Base-by-base conservation (phyloP, 2,888 invertebrate species). In the Punctoribates punctum region DNA sequence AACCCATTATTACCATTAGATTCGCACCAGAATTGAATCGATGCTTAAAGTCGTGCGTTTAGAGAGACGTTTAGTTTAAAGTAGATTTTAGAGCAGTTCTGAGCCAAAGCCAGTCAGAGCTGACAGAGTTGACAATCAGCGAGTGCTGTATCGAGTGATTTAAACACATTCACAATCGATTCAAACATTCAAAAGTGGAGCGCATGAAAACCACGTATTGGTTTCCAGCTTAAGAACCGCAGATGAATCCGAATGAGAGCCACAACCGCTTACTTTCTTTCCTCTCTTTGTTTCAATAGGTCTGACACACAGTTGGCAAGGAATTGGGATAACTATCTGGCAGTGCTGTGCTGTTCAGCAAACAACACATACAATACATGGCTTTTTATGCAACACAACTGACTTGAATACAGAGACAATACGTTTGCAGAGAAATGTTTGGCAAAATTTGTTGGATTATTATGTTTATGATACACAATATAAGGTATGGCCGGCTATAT, bases 141-240 rank as follows among this genome's bases (percentile, higher is more conserved):
- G 25, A 73, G 73, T n/a, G 73, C 23, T 70, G 38, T 51, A 73
- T 48, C 46, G 73, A 73, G 73, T 51, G 73, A 73, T 73, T 48
- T 73, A 65, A 29, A 65, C 25, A 34, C 65, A 65, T 65, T 65
- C 25, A 65, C 27, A 65, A 65, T 65, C 65, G 65, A 65, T 65
- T 65, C 29, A 65, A 57, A 65, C 65, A 65, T 65, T 65, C 34
- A n/a, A 65, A 65, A 65, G 65, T 65, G 29, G 23, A 29, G 65
- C 65, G 34, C 65, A 60, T 60, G 60, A 23, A 3, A 60, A 23
- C 20, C 60, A 60, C 60, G 60, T 17, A 11, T 54, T 54, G 54
- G 3, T 23, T 60, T 29, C 8, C 3, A 34, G 34, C 65, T 27
- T 6, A 34, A 17, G 29, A 65, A 65, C 65, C 65, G 34, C 65